Conservation (phyloP, 2,888 invertebrate genomes). For the Athalia circularis region DNA sequence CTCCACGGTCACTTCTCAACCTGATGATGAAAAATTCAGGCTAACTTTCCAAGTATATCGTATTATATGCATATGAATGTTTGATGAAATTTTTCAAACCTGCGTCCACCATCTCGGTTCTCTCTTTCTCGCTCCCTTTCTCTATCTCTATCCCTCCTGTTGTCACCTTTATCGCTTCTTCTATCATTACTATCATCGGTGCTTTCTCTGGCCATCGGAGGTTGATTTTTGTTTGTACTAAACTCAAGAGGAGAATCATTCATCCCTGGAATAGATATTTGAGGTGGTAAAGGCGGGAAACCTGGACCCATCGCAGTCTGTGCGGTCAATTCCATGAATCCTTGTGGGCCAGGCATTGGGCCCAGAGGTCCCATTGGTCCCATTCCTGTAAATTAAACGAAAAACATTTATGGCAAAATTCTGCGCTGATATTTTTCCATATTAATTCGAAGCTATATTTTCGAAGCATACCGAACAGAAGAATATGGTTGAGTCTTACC, state of each 20-base stretch:
- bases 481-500: constrained; percentile 57
- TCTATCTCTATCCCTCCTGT: constrained; percentile 71
- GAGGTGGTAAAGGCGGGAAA: constrained; percentile 70
- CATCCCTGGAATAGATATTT: constrained; percentile 74
- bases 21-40: constrained; percentile 52
- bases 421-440: background rate
- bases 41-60: background rate
- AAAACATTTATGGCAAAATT: background rate
- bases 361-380: constrained; percentile 70
- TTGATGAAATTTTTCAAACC: constrained; percentile 53
- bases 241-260: constrained; percentile 81
- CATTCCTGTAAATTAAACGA: constrained; percentile 61
- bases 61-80: background rate
- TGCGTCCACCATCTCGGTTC: constrained; percentile 71
- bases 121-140: constrained; percentile 72
- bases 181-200: constrained; percentile 65
- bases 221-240: constrained; percentile 79
- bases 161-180: constrained; percentile 69
- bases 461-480: too few species aligned
- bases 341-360: constrained; percentile 68
- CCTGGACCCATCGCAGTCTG: constrained; percentile 58
- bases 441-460: background rate
- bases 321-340: constrained; percentile 71
- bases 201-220: constrained; percentile 75
- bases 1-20: constrained; percentile 68